phyloP scores from a whole-genome alignment of 2,888 invertebrate species.

The Lathronympha strigana region DNA sequence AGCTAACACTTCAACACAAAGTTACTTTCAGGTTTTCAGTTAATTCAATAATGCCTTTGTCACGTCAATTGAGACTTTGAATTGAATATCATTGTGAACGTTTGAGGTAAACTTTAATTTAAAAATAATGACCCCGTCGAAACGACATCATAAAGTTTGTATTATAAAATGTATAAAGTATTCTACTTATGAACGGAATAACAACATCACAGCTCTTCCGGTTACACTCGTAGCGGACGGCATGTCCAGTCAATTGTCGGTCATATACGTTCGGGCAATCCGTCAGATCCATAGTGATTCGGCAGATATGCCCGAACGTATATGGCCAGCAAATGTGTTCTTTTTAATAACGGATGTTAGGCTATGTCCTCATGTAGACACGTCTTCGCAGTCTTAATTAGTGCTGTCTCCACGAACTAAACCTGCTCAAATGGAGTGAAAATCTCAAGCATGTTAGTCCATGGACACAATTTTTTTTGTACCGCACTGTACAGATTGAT shows the following conservation, averaged over 20 bases:
- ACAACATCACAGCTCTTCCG: conserved; percentile 16
- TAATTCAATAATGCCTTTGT: no score
- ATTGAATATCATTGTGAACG: not conserved
- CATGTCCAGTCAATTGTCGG: not conserved
- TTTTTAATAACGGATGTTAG: conserved; percentile 3
- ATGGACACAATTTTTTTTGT: not conserved
- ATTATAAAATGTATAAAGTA: conserved; percentile 13
- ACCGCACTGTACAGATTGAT: no score
- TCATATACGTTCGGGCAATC: no score
- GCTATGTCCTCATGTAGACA: conserved; percentile 2
- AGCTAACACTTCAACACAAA: no score
- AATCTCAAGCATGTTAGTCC: not conserved
- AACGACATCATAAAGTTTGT: conserved; percentile 20
- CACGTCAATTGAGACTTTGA: not conserved
- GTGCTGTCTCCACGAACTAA: not conserved
- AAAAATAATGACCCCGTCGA: conserved; percentile 3
- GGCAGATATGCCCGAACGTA: no score
- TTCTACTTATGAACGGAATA: conserved; percentile 21
- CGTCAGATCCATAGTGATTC: no score
- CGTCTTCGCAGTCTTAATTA: no score
- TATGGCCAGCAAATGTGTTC: no score
- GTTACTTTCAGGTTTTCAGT: not conserved
- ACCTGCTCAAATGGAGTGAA: not conserved
- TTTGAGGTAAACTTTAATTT: not conserved
- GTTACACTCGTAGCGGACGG: conserved; percentile 10